A percentile compares a stretch with the other conserved stretches of the same genome.
These are phyloP conservation scores for Drosophila nannoptera DNA, from an alignment of 1,140 invertebrate species.

Conservation along the genomic window DNA sequence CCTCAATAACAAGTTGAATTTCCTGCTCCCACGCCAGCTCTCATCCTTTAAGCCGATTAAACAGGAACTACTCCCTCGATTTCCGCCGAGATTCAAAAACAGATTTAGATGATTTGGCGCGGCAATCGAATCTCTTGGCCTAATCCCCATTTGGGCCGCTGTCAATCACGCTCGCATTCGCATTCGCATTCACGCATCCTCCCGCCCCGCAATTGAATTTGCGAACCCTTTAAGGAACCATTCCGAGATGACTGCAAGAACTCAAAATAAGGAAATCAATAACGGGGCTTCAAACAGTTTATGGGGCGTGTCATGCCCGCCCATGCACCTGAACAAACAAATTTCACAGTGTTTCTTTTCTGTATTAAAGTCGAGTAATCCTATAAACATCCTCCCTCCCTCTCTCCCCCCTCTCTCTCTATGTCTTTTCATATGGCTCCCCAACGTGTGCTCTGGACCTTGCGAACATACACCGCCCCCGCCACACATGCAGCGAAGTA, in stretches of 20 bases:
- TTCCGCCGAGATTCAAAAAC: slow-evolving; percentile 12
- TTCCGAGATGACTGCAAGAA: slow-evolving; percentile 12
- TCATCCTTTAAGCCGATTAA: slow-evolving; percentile 17
- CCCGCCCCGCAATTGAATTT: slow-evolving; percentile 48
- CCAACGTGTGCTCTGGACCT: slow-evolving; percentile 43
- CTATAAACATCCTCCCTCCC: slow-evolving; percentile 60
- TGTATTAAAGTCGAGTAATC: slow-evolving; percentile 63
- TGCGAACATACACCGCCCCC: slow-evolving; percentile 43
- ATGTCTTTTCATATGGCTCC: slow-evolving; percentile 57
- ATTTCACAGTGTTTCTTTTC: slow-evolving; percentile 37
- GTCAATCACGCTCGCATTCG: slow-evolving; percentile 41
- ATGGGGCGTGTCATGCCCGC: slow-evolving; percentile 48
- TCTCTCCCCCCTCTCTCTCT: slow-evolving; percentile 39
- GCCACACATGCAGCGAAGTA: slow-evolving; percentile 80
- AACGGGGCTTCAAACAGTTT: slow-evolving; percentile 35
- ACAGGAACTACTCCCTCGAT: slow-evolving; percentile 3
- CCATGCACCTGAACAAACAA: slow-evolving; percentile 61
- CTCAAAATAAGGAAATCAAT: slow-evolving; percentile 15
- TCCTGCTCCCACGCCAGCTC: neutral
- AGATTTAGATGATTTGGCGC: slow-evolving; percentile 7
- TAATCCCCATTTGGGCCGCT: slow-evolving; percentile 27
- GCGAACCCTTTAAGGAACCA: slow-evolving; percentile 34
- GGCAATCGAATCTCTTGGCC: neutral
- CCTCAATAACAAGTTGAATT: neutral
- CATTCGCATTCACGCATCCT: slow-evolving; percentile 8